Conservation (phyloP, 2,113 vertebrate genomes). For the Cynopterus brachyotis region DNA sequence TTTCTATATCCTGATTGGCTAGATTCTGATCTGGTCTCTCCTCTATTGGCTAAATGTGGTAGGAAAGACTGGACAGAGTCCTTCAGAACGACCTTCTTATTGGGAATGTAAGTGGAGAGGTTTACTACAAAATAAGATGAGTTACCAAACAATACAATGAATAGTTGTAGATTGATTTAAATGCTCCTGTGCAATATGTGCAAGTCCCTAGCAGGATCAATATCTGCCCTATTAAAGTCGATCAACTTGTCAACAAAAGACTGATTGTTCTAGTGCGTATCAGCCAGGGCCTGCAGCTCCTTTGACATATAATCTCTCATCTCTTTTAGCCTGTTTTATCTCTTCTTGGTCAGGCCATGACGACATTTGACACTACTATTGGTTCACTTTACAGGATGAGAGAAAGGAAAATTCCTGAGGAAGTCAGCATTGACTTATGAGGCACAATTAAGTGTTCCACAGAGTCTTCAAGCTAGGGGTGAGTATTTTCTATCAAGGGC, state of each 20-base stretch:
- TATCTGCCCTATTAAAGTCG: not conserved
- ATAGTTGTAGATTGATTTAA: not conserved
- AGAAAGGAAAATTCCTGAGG: not conserved
- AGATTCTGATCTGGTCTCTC: not conserved
- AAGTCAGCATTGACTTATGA: not conserved
- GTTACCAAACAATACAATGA: not conserved
- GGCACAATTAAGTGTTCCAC: not conserved
- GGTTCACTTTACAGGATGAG: not conserved
- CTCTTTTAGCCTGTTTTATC: not conserved
- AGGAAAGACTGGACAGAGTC: not conserved
- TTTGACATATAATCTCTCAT: not conserved
- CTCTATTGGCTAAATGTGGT: not conserved
- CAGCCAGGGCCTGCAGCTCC: not conserved
- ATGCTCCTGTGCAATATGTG: not conserved
- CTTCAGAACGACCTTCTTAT: not conserved
- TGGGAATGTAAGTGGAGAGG: not conserved
- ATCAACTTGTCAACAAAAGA: not conserved
- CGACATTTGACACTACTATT: not conserved
- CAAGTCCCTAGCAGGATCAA: not conserved
- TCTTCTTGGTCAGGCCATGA: not conserved
- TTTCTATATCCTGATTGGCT: not conserved
- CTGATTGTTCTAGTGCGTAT: not conserved
- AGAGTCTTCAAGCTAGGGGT: not conserved
- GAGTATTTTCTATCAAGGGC: not conserved
- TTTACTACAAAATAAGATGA: not conserved